Conservation (phyloP, 64 coral and sea anemone genomes). For the Anthopleura sola region DNA sequence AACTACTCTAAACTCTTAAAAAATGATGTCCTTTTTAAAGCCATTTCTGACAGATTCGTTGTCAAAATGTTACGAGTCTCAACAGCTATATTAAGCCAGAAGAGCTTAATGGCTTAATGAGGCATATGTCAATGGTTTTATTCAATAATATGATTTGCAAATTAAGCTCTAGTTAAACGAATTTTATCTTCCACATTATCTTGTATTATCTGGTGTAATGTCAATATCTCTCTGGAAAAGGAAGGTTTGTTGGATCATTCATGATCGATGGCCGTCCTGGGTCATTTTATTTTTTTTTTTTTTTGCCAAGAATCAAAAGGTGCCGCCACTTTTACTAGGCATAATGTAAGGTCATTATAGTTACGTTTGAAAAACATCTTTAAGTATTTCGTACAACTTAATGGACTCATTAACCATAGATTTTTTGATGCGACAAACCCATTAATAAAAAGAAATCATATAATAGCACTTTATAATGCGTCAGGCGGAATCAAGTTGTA, state of each 20-base stretch:
- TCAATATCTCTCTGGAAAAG: not conserved
- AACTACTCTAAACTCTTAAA: not conserved
- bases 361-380: not conserved
- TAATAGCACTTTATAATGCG: not conserved
- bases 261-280: not conserved
- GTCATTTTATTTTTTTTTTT: no score
- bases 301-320: not conserved
- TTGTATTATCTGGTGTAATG: not conserved
- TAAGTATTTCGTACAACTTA: not conserved
- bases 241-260: no score
- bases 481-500: no score
- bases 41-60: not conserved
- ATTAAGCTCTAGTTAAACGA: not conserved
- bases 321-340: not conserved
- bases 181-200: not conserved
- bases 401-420: not conserved
- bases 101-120: not conserved
- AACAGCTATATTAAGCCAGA: not conserved
- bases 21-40: not conserved
- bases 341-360: not conserved
- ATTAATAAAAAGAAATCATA: not conserved
- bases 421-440: not conserved
- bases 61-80: not conserved
- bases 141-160: not conserved
- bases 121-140: not conserved